Conservation (phyloP, 2,797 vertebrate species). For the Aeoliscus strigatus region DNA sequence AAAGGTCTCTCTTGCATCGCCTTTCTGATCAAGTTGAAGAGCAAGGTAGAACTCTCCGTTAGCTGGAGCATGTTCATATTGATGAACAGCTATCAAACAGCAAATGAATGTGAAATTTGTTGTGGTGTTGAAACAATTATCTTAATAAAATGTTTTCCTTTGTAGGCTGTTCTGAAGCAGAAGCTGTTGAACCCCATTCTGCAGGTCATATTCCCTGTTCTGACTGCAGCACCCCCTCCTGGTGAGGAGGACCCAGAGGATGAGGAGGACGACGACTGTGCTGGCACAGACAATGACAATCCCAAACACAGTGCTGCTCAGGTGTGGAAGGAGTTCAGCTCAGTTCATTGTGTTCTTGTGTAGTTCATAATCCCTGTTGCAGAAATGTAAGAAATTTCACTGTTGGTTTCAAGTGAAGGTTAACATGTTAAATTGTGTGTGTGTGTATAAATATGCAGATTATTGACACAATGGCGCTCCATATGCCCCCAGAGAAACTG, state of each 20-base stretch:
- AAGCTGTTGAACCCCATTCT: constrained; percentile 81
- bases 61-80: too few species aligned
- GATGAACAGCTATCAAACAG: too few species aligned
- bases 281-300: constrained; percentile 64
- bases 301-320: constrained; percentile 77
- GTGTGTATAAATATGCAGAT: constrained; percentile 75
- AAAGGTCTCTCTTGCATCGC: constrained; percentile 82
- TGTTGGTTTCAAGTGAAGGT: neutral
- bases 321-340: constrained; percentile 43
- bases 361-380: too few species aligned
- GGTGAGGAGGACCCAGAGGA: constrained; percentile 87
- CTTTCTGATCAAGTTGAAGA: constrained; percentile 84
- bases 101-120: too few species aligned
- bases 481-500: constrained; percentile 87
- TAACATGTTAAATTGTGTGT: neutral
- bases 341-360: too few species aligned
- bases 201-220: constrained; percentile 81
- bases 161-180: constrained; percentile 82
- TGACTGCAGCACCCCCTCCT: constrained; percentile 76
- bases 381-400: too few species aligned
- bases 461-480: constrained; percentile 86
- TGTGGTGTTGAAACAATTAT: too few species aligned
- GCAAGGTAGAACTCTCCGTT: too few species aligned
- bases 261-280: constrained; percentile 75
- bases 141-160: neutral